phyloP scores from a whole-genome alignment of 2,113 vertebrate genomes.

The Madoqua kirkii region DNA sequence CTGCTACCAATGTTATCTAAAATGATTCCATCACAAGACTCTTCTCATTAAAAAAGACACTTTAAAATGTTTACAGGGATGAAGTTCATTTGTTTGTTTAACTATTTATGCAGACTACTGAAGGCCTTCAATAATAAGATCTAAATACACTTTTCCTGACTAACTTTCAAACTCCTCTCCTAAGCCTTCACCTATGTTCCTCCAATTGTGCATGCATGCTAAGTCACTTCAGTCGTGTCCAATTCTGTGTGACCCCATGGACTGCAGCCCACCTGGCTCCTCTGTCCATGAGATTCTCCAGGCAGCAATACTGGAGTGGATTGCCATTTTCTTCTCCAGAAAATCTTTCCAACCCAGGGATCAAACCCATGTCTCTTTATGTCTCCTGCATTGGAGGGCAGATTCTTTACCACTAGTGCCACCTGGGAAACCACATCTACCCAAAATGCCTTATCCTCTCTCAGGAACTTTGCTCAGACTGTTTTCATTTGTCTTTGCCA shows the following conservation, averaged over 20 bases:
- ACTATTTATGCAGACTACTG: not conserved
- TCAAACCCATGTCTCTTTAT: not conserved
- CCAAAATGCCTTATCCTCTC: not conserved
- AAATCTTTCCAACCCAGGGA: not conserved
- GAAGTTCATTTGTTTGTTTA: not conserved
- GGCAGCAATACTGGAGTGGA: not conserved
- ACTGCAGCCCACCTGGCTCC: not conserved
- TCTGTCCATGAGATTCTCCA: not conserved
- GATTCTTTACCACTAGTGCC: not conserved
- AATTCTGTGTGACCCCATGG: not conserved
- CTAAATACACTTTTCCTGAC: not conserved
- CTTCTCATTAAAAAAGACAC: not conserved
- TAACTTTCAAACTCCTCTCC: not conserved
- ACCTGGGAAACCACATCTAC: not conserved
- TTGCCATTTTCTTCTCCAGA: not conserved
- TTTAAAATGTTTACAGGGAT: not conserved
- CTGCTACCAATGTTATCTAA: not conserved
- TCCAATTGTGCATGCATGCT: not conserved
- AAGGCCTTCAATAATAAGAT: not conserved
- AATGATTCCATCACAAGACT: not conserved
- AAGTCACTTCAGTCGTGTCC: not conserved
- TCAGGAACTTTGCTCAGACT: not conserved
- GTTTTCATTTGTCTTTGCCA: not conserved
- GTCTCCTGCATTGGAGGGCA: not conserved
- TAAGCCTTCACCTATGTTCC: not conserved